Conservation (phyloP, 1,140 invertebrate species). For the Procambarus clarkii region DNA sequence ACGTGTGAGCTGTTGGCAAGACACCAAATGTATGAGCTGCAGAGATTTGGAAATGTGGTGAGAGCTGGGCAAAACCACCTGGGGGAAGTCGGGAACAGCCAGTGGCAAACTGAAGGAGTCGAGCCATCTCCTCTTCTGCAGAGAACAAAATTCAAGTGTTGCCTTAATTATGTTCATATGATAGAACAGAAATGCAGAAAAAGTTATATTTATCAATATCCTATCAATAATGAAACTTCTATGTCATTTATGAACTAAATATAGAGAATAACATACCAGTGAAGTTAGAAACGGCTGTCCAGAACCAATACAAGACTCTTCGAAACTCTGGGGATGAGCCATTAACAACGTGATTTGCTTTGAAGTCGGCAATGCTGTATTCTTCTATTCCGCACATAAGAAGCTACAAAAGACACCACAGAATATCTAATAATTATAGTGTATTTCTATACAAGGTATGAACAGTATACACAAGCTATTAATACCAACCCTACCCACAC, state of each 20-base stretch:
- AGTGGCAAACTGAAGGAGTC: slow-evolving; percentile 95
- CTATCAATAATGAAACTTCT: no score
- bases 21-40: slow-evolving; percentile 92
- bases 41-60: slow-evolving; percentile 93
- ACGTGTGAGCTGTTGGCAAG: slow-evolving; percentile 94
- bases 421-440: no score
- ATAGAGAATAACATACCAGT: slow-evolving; percentile 76
- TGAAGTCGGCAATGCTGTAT: slow-evolving; percentile 92
- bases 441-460: no score
- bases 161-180: no score
- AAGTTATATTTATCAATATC: no score
- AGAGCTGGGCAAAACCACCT: slow-evolving; percentile 90
- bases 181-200: no score
- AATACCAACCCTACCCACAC: no score
- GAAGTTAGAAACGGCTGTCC: slow-evolving; percentile 94
- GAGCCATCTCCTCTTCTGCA: slow-evolving; percentile 90
- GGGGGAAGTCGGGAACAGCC: slow-evolving; percentile 92
- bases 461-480: no score
- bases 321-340: slow-evolving; percentile 88
- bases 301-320: slow-evolving; percentile 93
- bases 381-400: slow-evolving; percentile 95
- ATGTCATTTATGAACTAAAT: no score
- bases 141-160: background rate
- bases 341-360: slow-evolving; percentile 89
- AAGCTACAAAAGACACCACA: slow-evolving; percentile 78